phyloP scores from a whole-genome alignment of 2,113 vertebrate genomes.

The cattle (Bos taurus) region DNA sequence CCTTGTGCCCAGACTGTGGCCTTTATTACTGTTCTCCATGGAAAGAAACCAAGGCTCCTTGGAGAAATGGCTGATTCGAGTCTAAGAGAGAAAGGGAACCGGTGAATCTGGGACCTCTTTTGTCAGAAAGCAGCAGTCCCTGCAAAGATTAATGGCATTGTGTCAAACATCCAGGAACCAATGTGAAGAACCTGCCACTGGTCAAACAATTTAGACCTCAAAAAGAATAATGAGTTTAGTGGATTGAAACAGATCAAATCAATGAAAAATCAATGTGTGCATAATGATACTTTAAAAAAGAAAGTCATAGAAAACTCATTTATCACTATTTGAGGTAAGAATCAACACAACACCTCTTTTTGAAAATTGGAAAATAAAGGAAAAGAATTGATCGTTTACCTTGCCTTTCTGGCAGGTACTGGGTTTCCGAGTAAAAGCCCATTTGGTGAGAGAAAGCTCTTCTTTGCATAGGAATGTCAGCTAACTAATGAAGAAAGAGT shows the following conservation, averaged over 20 bases:
- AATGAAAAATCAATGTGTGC: slow-evolving; percentile 16
- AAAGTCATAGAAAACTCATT: not conserved
- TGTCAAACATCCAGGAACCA: not conserved
- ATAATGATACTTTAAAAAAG: not conserved
- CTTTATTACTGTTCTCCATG: not conserved
- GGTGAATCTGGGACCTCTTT: not conserved
- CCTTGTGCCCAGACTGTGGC: not conserved
- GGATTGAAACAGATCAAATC: not conserved
- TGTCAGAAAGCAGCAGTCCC: not conserved
- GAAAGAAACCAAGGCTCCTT: not conserved
- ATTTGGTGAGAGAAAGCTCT: not conserved
- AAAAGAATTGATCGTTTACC: not conserved
- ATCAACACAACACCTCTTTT: not conserved
- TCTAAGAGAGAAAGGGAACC: not conserved
- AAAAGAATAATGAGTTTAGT: slow-evolving; percentile 20
- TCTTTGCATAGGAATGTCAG: not conserved
- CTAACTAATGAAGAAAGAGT: not conserved
- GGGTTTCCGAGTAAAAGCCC: not conserved
- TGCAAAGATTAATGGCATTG: not conserved
- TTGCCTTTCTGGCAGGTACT: not conserved
- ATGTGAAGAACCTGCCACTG: not conserved
- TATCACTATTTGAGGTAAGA: slow-evolving; percentile 3
- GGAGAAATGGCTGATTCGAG: not conserved
- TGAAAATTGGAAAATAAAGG: slow-evolving; percentile 3
- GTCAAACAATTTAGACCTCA: not conserved